Base-by-base conservation (phyloP, 2,888 invertebrate genomes). In the Lepidonotus clava region DNA sequence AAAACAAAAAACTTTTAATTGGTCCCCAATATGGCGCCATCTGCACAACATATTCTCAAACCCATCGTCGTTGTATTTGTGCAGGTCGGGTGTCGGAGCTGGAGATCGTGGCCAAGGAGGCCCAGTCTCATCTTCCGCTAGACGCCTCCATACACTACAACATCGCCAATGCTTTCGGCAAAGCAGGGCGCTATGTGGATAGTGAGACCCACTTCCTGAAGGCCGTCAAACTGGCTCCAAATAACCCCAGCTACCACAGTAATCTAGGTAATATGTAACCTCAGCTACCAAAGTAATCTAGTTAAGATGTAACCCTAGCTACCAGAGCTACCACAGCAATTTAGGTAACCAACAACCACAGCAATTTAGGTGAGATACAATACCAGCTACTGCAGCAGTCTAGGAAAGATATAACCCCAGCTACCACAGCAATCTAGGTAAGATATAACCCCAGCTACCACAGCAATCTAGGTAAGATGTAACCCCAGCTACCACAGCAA, bases 161-260 rank as follows among this genome's bases (percentile, higher is more conserved):
- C 90, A 95, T 98, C 77, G 99, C 97, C 5, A 98, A 98, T 93
- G 96, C 97, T 86, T 95, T 97, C 88, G 99, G 98, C 0, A 98
- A 98, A 95, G 93, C 96, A 87, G 96, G 96, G 71, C 95, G 96
- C 77, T 98, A 96, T 93, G 94, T 95, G 51, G 96, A 97, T 90
- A 97, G 98, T 0, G 98, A 99, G 94, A 93, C 95, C 28, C 96
- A 97, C 92, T 98, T 98, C 93, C 95, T 96, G 86, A 95, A 95
- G 89, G 97, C 98, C 0, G 96, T 98, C 76, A 94, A 95, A 83
- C 93, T 96, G 56, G 91, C 93, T 86, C 96, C 96, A 14, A 95
- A 95, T 18, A 95, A 95, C 93, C 96, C 97, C n/a, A 95, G 97
- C 86, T 98, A 97, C 95, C 96, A 96, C 92, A 96, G 97, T 0